Percentiles rank a stretch among this genome's conserved stretches.
phyloP scores from a whole-genome alignment of 2,888 invertebrate genomes.

The Julus scanicus region DNA sequence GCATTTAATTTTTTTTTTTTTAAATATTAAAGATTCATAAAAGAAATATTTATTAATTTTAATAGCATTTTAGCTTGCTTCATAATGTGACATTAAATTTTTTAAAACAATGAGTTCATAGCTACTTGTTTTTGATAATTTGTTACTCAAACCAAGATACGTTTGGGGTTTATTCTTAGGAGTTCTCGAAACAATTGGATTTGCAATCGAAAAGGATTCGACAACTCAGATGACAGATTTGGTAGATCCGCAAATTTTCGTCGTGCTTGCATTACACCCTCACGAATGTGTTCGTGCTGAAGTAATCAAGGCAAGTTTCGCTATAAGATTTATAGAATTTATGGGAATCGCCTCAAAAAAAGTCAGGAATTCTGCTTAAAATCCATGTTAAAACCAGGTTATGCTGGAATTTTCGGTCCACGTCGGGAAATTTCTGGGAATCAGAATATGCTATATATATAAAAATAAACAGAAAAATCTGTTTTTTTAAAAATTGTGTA shows the following conservation, averaged over 20 bases:
- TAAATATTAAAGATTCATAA: no score
- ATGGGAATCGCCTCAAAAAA: neutral
- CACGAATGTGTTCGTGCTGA: slow-evolving; percentile 37
- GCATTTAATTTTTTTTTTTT: neutral
- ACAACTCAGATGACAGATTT: neutral
- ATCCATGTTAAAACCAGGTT: no score
- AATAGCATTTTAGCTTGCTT: neutral
- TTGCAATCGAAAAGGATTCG: neutral
- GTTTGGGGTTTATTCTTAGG: neutral
- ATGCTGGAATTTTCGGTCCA: no score
- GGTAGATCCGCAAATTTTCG: slow-evolving; percentile 32
- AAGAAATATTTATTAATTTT: neutral
- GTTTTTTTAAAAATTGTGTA: no score
- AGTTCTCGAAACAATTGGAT: neutral
- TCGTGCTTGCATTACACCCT: slow-evolving; percentile 54
- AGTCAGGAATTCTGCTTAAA: no score
- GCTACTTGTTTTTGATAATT: neutral
- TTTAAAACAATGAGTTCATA: neutral
- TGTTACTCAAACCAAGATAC: no score
- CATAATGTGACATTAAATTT: neutral
- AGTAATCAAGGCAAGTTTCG: slow-evolving; percentile 43
- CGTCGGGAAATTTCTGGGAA: no score
- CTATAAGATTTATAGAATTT: neutral
- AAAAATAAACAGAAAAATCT: no score
- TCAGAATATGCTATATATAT: no score